Conservation (phyloP, 2,888 invertebrate genomes). For the Heteromurus nitidus region DNA sequence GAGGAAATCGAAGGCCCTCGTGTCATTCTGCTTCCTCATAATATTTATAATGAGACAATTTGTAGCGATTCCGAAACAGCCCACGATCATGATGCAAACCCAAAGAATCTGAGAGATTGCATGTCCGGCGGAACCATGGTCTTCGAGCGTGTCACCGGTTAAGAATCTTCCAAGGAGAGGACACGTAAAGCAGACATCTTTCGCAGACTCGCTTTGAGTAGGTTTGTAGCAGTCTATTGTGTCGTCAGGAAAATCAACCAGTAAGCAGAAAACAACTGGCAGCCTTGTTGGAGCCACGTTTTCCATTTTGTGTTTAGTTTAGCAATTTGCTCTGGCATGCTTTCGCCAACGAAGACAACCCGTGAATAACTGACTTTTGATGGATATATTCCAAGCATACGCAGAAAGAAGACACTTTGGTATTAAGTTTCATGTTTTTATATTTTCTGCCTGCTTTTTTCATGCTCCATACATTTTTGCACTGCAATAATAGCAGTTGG, state of each 20-base stretch:
- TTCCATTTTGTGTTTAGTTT: not conserved
- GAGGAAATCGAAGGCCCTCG: slow-evolving; percentile 32
- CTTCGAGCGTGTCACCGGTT: slow-evolving; percentile 14
- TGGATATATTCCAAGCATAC: not conserved
- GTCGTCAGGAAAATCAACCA: slow-evolving; percentile 24
- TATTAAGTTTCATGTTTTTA: no score
- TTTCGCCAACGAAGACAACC: not conserved
- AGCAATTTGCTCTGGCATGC: not conserved
- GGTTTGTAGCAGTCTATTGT: slow-evolving; percentile 15
- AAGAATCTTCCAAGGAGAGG: slow-evolving; percentile 16
- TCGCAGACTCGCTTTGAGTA: not conserved
- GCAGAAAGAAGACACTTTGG: no score
- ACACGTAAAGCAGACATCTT: slow-evolving; percentile 5
- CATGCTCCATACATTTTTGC: no score
- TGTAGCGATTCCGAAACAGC: slow-evolving; percentile 19
- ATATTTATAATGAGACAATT: slow-evolving; percentile 36
- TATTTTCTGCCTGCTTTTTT: no score
- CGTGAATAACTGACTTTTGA: not conserved
- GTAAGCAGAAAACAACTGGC: slow-evolving; percentile 24
- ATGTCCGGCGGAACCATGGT: slow-evolving; percentile 29
- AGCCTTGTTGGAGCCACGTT: not conserved
- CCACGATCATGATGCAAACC: slow-evolving; percentile 13
- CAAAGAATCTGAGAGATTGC: slow-evolving; percentile 16
- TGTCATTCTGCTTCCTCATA: not conserved
- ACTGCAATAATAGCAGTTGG: no score